Evolutionary conservation across 2,888 invertebrate genomes (phyloP), one percentile per base, ranked within the genome.

Genomic region (Cremastobaeus sp.): DNA sequence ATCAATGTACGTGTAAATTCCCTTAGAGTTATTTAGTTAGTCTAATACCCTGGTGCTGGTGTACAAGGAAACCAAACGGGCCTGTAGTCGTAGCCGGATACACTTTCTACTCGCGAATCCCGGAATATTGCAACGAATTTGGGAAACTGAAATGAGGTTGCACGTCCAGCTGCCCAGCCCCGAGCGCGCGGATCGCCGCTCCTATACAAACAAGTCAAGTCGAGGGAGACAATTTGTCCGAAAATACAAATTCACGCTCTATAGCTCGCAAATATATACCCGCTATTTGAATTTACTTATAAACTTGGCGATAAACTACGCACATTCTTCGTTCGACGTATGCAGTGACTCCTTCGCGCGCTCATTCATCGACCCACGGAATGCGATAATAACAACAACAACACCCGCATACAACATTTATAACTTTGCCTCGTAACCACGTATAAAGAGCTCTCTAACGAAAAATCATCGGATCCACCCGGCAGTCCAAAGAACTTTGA

Each of bases 401-500:
- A 82, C 83, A 81, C 82, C 81, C 80, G 82, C 83, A 79, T 81
- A 82, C 83, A 83, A 78, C 84, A 84, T 84, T 83, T 82, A 82
- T 85, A 83, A 79, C 79, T 78, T 77, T 79, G 82, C 81, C 82
- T 82, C 70, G 60, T 74, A 64, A 77, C 74, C 74, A 65, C 69
- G 64, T 79, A 77, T 76, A 78, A 77, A 78, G 75, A 78, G 55
- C 76, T 72, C 68, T 64, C 45, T 66, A 45, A 43, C 57, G 52
- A 47, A 57, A 62, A 37, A 70, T 70, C 28, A 54, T 79, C 59
- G 18, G 43, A 47, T 68, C 54, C 65, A 68, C 71, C 79, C 79
- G 78, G 71, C 30, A 80, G 81, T 84, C 86, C 86, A 83, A 84
- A 85, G 82, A 83, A 79, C 85, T 81, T 84, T 86, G 81, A 87